Base-by-base conservation (phyloP, 2,797 vertebrate genomes). In the Anguilla pacifica region DNA sequence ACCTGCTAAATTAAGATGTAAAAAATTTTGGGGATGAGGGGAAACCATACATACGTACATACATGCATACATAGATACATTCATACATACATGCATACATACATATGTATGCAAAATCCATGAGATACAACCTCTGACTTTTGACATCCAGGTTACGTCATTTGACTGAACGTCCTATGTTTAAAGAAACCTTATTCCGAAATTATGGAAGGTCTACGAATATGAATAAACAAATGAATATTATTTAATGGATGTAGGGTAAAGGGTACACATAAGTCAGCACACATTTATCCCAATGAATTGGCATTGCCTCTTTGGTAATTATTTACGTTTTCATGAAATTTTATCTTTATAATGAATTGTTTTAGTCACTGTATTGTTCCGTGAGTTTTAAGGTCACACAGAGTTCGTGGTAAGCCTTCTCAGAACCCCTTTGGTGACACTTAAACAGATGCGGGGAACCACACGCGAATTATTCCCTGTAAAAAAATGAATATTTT, bases 401-500 rank as follows among this genome's bases (percentile, higher is more conserved):
- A 49, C 72, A 55, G 5, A 67, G 61, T 86, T 39, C 31, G 85
- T 77, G 53, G 28, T 59, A 87, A 86, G n/a, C 17, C 72, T 81
- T 87, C 57, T 81, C 46, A 83, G 57, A 87, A 77, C 86, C 72
- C 59, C 22, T 84, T 35, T 22, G 64, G 84, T 82, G 86, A 85
- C 85, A 86, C 74, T 70, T 57, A 55, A 85, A 89, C 79, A 77
- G 74, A 86, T 70, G 83, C 86, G 86, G 87, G 85, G 86, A 77
- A 81, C 53, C 84, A 74, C 89, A 89, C 86, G 87, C 53, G 17
- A 77, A 85, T 84, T 88, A 85, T 88, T 87, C 87, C 83, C 86
- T 88, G 59, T 89, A 94, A 92, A 92, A 46, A 94, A 93, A 95
- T 93, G 93, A 94, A 94, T 92, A 93, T 95, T 93, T 90, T 94